These are phyloP conservation scores for Orthonevra nobilis DNA, from an alignment of 2,888 invertebrate genomes.

Conservation along the genomic window DNA sequence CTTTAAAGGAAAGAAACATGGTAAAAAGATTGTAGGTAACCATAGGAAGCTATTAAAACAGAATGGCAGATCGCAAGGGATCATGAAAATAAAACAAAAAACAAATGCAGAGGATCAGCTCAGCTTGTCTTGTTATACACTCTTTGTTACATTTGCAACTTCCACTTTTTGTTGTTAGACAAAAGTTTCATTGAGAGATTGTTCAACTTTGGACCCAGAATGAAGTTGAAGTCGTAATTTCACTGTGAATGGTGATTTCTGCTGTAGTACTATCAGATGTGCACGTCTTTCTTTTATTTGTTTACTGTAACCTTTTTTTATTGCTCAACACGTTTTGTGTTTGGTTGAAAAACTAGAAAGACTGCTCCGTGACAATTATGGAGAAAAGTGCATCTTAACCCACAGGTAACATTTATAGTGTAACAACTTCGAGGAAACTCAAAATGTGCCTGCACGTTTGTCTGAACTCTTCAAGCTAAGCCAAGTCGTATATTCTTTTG, in stretches of 20 bases:
- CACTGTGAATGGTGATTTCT: slow-evolving; percentile 10
- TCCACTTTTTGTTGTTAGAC: too few species aligned
- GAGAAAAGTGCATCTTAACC: slow-evolving; percentile 11
- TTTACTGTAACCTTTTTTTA: too few species aligned
- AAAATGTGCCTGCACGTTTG: too few species aligned
- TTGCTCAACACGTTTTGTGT: slow-evolving; percentile 21
- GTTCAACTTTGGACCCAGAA: slow-evolving; percentile 11
- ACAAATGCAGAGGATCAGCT: slow-evolving; percentile 19
- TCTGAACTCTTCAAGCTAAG: too few species aligned
- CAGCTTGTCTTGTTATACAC: slow-evolving; percentile 2
- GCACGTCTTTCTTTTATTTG: not conserved
- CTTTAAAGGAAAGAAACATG: not conserved
- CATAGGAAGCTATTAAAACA: slow-evolving; percentile 6
- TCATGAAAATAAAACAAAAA: too few species aligned
- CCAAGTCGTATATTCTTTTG: too few species aligned
- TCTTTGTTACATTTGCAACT: not conserved
- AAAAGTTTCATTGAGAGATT: not conserved
- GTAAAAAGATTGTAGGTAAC: not conserved
- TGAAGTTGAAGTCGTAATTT: not conserved
- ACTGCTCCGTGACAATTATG: slow-evolving; percentile 30
- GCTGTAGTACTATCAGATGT: not conserved
- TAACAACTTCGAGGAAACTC: slow-evolving; percentile 36
- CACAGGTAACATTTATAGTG: slow-evolving; percentile 17
- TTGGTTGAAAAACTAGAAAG: not conserved
- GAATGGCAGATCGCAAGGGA: slow-evolving; percentile 24